Base-by-base conservation (phyloP, 2,113 vertebrate genomes). In the Odobenus rosmarus region DNA sequence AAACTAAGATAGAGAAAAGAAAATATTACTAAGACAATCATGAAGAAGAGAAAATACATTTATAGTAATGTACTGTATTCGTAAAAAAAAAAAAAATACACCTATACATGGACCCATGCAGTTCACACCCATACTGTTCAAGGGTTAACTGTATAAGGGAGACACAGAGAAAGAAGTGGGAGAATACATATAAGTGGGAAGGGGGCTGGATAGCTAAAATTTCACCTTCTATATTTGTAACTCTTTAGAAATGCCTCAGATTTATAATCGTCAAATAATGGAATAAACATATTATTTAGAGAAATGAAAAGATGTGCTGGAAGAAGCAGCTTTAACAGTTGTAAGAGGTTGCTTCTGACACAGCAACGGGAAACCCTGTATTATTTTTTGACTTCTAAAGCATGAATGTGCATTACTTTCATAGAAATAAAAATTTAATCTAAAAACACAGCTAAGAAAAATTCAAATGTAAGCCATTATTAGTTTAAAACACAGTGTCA, bases 401-500 rank as follows among this genome's bases (percentile, higher is more conserved):
- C 39, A 80, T 57, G 49, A n/a, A 62, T 88, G 23, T 72, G 18
- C 3, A 72, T 33, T 95, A 85, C 51, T 93, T 93, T 72, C 33
- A 94, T 92, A 91, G 88, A 95, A 71, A 82, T 81, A 18, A 81
- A 81, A 53, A n/a, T 77, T 57, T 6, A 88, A n/a, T 49, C 67
- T 86, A 72, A 94, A 95, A 76, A 31, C 23, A 55, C 53, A 69
- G 57, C 23, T 61, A 53, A 90, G 26, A 83, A 89, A 42, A 81
- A 82, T 72, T 95, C 6, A 71, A 76, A 33, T 39, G 8, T 69
- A 86, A 81, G 61, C 5, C 18, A 28, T 87, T 59, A 64, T 18
- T 76, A 76, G 26, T 62, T 71, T 28, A 15, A 59, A 88, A 77
- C 76, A 23, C 21, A n/a, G 13, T 51, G 23, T 69, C 51, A 67